These are phyloP conservation scores for Puma concolor DNA, from an alignment of 2,113 vertebrate genomes.

Conservation along the genomic window DNA sequence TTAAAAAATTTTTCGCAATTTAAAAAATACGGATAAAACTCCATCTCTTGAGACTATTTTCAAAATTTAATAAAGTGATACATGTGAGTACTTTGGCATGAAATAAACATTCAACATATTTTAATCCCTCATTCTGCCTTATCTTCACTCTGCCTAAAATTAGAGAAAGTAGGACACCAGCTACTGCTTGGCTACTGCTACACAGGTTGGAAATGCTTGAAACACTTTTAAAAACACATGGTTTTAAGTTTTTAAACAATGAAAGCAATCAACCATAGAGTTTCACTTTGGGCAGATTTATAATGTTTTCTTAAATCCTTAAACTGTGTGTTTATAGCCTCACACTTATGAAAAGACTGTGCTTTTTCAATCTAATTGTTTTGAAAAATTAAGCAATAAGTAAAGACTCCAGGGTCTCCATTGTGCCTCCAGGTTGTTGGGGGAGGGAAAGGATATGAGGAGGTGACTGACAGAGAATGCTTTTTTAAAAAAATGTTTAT, in stretches of 20 bases:
- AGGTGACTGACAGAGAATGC: not conserved
- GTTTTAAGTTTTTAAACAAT: not conserved
- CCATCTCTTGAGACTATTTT: not conserved
- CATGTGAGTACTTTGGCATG: not conserved
- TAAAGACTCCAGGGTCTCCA: fast-evolving
- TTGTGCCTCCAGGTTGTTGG: not conserved
- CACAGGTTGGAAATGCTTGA: not conserved
- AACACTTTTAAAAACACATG: not conserved
- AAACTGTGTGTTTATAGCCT: not conserved
- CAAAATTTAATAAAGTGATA: not conserved
- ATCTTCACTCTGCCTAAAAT: not conserved
- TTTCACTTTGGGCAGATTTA: not conserved
- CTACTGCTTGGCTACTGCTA: not conserved
- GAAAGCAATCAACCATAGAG: not conserved
- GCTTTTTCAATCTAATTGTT: not conserved
- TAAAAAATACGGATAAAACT: not conserved
- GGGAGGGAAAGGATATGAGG: not conserved
- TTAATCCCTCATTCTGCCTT: not conserved
- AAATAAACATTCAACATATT: not conserved
- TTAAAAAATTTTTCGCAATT: not conserved
- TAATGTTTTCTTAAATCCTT: not conserved
- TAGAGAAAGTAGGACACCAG: no score
- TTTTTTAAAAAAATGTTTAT: no score
- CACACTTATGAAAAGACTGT: not conserved
- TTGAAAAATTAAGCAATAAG: not conserved